Evolutionary conservation across 35 echinoderm and acorn worm species (phyloP).

Genomic region (Apostichopus californicus): DNA sequence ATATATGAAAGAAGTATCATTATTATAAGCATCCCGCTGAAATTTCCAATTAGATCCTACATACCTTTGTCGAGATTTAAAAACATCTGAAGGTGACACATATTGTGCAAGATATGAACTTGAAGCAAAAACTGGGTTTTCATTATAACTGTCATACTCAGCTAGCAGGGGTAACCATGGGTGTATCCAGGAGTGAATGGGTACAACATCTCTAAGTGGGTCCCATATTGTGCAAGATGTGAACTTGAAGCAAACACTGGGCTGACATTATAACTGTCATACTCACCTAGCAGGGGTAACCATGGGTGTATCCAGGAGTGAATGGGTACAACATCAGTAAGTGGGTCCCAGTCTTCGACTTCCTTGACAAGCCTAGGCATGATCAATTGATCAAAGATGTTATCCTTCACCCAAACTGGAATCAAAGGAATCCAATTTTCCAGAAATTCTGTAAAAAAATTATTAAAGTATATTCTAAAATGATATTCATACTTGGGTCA

Average conservation of each 20-base stretch:
- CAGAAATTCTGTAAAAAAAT: conserved; percentile 64
- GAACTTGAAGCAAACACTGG: no score
- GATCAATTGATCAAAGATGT: conserved; percentile 91
- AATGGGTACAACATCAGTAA: conserved; percentile 83
- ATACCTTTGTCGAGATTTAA: no score
- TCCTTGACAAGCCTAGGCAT: conserved; percentile 73
- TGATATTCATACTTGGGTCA: not conserved
- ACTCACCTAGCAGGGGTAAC: conserved; percentile 89
- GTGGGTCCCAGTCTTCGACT: conserved; percentile 86
- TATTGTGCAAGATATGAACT: not conserved
- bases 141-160: conserved; percentile 28
- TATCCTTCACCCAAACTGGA: conserved; percentile 78
- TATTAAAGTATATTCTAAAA: no score
- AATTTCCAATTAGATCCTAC: no score
- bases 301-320: conserved; percentile 99
- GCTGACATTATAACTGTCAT: not conserved
- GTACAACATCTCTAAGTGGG: conserved; percentile 80
- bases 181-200: conserved; percentile 95
- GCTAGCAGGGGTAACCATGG: conserved; percentile 95
- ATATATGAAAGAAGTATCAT: no score
- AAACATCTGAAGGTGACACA: not conserved
- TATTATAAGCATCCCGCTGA: no score
- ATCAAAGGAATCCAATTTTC: conserved; percentile 89
- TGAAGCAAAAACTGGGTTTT: no score
- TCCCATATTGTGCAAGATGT: conserved; percentile 36